Conservation (phyloP, 1,140 invertebrate genomes). For the Atta texana region DNA sequence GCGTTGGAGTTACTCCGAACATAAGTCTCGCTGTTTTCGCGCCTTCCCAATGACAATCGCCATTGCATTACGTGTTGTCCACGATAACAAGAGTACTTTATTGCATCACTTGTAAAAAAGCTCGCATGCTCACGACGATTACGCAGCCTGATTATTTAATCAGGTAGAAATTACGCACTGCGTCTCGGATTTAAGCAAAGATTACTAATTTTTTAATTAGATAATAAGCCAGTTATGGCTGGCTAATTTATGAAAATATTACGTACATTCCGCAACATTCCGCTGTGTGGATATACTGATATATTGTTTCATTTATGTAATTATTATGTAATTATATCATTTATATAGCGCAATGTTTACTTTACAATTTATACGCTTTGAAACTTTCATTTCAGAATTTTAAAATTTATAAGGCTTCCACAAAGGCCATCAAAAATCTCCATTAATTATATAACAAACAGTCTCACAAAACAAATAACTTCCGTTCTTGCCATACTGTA, state of each 20-base stretch:
- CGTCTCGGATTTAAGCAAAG: constrained; percentile 20
- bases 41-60: constrained; percentile 3
- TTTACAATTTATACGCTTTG: neutral
- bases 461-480: neutral
- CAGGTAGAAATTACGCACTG: constrained; percentile 5
- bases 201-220: constrained; percentile 33
- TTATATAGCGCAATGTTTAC: neutral
- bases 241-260: constrained; percentile 14
- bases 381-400: neutral
- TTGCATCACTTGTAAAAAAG: constrained; percentile 21
- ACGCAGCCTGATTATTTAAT: constrained; percentile 40
- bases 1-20: neutral
- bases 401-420: neutral
- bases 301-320: constrained; percentile 20
- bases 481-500: neutral
- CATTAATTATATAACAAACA: neutral
- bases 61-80: neutral
- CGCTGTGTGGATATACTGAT: neutral
- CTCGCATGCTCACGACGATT: constrained; percentile 15
- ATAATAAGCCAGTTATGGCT: neutral
- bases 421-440: neutral
- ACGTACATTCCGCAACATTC: neutral
- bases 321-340: neutral
- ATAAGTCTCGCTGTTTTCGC: neutral
- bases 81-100: constrained; percentile 32